Conservation (phyloP, 2,113 vertebrate species). For the Aptenodytes patagonicus region DNA sequence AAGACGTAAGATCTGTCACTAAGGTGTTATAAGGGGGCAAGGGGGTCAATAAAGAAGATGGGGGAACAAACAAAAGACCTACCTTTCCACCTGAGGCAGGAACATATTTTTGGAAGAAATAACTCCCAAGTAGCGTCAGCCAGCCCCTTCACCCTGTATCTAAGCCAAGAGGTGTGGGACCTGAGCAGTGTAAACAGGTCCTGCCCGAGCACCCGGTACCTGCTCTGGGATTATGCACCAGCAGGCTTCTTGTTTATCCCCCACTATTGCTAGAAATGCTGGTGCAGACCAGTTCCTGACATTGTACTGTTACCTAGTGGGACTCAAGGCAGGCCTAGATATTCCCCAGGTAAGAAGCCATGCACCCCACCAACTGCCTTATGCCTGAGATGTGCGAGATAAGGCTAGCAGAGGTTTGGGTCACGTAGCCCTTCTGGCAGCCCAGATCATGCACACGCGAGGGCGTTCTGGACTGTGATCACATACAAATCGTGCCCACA, state of each 20-base stretch:
- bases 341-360: neutral
- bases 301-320: neutral
- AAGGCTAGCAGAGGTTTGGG: neutral
- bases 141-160: neutral
- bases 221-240: neutral
- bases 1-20: neutral
- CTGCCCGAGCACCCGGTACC: neutral
- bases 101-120: neutral
- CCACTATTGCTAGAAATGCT: neutral
- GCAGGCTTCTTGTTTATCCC: neutral
- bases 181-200: neutral
- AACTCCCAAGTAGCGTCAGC: neutral
- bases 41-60: neutral
- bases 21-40: neutral
- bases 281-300: neutral
- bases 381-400: fast-evolving
- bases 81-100: neutral
- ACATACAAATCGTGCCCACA: neutral
- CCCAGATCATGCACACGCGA: fast-evolving
- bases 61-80: neutral
- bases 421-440: neutral
- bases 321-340: neutral
- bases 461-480: neutral
- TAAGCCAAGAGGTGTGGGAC: neutral
- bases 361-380: neutral